Conservation (phyloP, 2,113 vertebrate genomes). For the Dasypus novemcinctus region DNA sequence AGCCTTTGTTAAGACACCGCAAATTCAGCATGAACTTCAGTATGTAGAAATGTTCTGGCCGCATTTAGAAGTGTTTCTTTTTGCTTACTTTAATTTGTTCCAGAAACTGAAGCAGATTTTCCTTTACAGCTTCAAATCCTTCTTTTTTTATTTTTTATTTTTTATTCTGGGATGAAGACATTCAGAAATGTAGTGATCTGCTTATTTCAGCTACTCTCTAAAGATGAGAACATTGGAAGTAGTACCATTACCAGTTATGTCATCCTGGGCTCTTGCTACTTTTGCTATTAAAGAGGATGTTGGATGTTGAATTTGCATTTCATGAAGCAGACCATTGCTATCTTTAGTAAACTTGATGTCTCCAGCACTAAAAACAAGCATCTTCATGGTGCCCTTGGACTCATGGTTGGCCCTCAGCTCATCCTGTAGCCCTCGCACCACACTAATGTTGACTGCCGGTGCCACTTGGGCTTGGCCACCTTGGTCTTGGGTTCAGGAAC, state of each 20-base stretch:
- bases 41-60: slow-evolving; percentile 92
- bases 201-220: slow-evolving; percentile 93
- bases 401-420: no score
- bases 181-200: slow-evolving; percentile 94
- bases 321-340: no score
- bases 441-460: no score
- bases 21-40: slow-evolving; percentile 91
- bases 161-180: slow-evolving; percentile 94
- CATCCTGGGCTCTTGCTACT: slow-evolving; percentile 94
- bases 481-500: no score
- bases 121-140: slow-evolving; percentile 93
- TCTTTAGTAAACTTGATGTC: no score
- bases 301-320: slow-evolving; percentile 92
- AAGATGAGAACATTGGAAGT: slow-evolving; percentile 96
- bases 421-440: no score
- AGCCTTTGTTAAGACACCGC: slow-evolving; percentile 95
- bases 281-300: slow-evolving; percentile 94
- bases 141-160: slow-evolving; percentile 91
- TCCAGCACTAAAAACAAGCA: no score
- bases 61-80: slow-evolving; percentile 85
- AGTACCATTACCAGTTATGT: slow-evolving; percentile 96
- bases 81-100: slow-evolving; percentile 92
- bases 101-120: slow-evolving; percentile 89
- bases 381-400: no score
- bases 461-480: no score